These are phyloP conservation scores for Oxystoma pomonae DNA, from an alignment of 2,888 invertebrate species.

Conservation along the genomic window DNA sequence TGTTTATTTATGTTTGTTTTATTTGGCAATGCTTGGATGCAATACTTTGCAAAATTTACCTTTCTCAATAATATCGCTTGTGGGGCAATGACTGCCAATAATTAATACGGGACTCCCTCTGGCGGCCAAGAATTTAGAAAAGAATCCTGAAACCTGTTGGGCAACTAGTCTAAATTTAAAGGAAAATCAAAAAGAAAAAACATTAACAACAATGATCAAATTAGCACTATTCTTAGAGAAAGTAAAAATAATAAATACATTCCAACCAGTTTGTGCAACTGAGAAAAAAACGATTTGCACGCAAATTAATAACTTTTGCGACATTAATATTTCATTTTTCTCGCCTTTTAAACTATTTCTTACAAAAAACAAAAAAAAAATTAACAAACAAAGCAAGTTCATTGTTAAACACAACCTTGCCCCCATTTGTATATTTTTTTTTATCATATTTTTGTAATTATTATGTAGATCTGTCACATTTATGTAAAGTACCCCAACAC, in stretches of 20 bases:
- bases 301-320: background rate
- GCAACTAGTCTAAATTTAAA: too few relatives aligned
- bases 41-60: too few relatives aligned
- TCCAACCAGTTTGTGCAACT: background rate
- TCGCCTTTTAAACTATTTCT: background rate
- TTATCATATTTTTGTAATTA: background rate
- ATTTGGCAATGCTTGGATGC: too few relatives aligned
- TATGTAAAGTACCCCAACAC: conserved; percentile 1
- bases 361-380: background rate
- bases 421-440: background rate
- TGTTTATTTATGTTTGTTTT: too few relatives aligned
- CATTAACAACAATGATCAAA: too few relatives aligned
- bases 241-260: background rate
- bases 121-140: too few relatives aligned
- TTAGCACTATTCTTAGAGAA: background rate
- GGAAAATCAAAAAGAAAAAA: too few relatives aligned
- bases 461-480: conserved; percentile 3
- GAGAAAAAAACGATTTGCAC: background rate
- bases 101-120: too few relatives aligned
- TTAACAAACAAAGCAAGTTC: background rate
- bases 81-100: too few relatives aligned
- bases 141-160: too few relatives aligned
- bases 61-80: too few relatives aligned
- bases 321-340: background rate
- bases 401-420: background rate